Conservation (phyloP, 1,140 invertebrate genomes). For the Pogonomyrmex californicus region DNA sequence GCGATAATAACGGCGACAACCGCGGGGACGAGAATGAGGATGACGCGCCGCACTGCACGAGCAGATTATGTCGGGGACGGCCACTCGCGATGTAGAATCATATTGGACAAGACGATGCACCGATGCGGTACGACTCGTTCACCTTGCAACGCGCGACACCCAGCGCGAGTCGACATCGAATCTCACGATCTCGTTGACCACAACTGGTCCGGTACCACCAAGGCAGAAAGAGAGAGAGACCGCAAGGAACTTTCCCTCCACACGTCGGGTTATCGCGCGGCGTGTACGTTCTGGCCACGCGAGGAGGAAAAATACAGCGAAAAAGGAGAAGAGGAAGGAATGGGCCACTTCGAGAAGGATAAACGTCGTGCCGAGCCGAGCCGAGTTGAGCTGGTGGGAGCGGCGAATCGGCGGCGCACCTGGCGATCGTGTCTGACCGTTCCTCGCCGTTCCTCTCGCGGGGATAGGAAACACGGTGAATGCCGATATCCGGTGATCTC, state of each 20-base stretch:
- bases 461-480: slow-evolving; percentile 24
- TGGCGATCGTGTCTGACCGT: background rate
- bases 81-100: slow-evolving; percentile 9
- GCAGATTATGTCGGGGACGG: background rate
- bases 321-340: slow-evolving; percentile 50
- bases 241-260: slow-evolving; percentile 62
- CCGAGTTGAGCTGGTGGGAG: slow-evolving; percentile 47
- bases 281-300: slow-evolving; percentile 20
- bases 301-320: slow-evolving; percentile 46
- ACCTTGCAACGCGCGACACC: slow-evolving; percentile 81
- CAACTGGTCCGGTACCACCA: slow-evolving; percentile 70
- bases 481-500: slow-evolving; percentile 49
- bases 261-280: slow-evolving; percentile 51
- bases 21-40: background rate
- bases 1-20: background rate
- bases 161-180: slow-evolving; percentile 63
- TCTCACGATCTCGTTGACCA: slow-evolving; percentile 72
- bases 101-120: slow-evolving; percentile 47
- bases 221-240: background rate
- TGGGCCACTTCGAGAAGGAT: slow-evolving; percentile 33
- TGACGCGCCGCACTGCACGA: background rate
- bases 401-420: slow-evolving; percentile 16
- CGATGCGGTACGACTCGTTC: slow-evolving; percentile 76
- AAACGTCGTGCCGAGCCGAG: slow-evolving; percentile 17
- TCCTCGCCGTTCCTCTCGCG: slow-evolving; percentile 3